Conservation (phyloP, 2,888 invertebrate genomes). For the Endotricha flammealis region DNA sequence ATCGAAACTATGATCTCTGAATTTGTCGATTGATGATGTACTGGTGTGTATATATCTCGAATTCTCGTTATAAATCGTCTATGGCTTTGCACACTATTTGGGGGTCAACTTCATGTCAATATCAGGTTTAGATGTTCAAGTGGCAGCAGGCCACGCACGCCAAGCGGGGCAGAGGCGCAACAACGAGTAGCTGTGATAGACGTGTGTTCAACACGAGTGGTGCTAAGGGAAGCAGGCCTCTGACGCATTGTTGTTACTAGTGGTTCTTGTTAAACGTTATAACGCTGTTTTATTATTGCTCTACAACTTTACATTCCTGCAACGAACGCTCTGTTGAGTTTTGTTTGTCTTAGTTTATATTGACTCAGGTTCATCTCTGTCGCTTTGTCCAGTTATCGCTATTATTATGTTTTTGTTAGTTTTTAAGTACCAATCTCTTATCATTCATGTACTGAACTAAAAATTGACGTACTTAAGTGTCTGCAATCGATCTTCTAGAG, state of each 20-base stretch:
- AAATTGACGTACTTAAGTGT: conserved; percentile 69
- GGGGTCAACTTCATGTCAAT: no score
- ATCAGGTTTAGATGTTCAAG: no score
- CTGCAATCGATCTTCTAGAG: conserved; percentile 49
- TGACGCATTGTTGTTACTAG: conserved; percentile 61
- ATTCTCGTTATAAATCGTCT: no score
- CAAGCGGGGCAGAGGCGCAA: conserved; percentile 16
- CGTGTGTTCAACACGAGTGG: conserved; percentile 46
- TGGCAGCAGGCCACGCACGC: conserved; percentile 9
- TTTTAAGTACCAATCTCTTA: conserved; percentile 59
- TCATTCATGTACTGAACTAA: conserved; percentile 46
- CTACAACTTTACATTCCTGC: conserved; percentile 74
- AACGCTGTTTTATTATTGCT: conserved; percentile 65
- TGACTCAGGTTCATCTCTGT: conserved; percentile 52
- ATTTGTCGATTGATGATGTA: no score
- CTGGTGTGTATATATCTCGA: no score
- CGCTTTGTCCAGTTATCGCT: conserved; percentile 61
- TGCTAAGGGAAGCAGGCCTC: conserved; percentile 67
- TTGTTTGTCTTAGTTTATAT: conserved; percentile 69
- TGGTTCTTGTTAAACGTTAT: conserved; percentile 60
- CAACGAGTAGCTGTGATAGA: conserved; percentile 41
- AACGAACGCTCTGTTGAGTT: conserved; percentile 71
- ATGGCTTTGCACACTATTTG: no score
- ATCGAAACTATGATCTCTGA: no score
- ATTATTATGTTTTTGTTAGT: conserved; percentile 51